Evolutionary conservation across 2,888 invertebrate genomes (phyloP), one percentile per base, ranked within the genome.

Genomic region (Patella ulyssiponensis): DNA sequence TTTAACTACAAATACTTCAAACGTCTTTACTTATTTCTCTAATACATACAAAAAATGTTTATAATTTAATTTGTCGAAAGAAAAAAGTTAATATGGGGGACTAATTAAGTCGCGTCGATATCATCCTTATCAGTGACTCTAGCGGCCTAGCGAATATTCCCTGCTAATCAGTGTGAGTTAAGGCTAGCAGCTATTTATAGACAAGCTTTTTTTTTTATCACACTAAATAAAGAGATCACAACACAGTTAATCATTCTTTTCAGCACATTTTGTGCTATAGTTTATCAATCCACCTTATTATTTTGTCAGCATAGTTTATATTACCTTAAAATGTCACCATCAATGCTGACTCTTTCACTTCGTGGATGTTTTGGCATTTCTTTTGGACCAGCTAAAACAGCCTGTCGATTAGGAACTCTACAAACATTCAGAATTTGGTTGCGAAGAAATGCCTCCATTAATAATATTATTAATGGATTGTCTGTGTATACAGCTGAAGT

Each of bases 261-360:
- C 11, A 20, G 11, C 9, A 27, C 58, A 4, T 53, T 74, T 56
- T 70, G 52, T 44, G 71, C 17, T 27, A 64, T 20, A 54, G 64
- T 77, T 64, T 71, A 44, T 9, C 20, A n/a, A 71, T 17, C 23
- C 15, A 44, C 44, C 14, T 27, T 14, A n/a, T 51, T 44, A 71
- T 27, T 14, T 51, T 69, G 23, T 74, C 17, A 2, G 15, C 44
- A 74, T 11, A 51, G 75, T 33, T n/a, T n/a, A n/a, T n/a, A n/a
- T n/a, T 77, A 90, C 90, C 89, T 88, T 17, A 90, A 75, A 71
- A 88, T 80, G 74, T 90, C 90, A 33, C 88, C 88, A 82, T 90
- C 88, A 33, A 88, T 82, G 69, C 76, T 78, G 12, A 90, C 82
- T 54, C 89, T 80, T 75, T 89, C 89, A 81, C 80, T 83, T 51